Conservation (phyloP, 2,797 vertebrate genomes). For the Sebastes taczanowskii region DNA sequence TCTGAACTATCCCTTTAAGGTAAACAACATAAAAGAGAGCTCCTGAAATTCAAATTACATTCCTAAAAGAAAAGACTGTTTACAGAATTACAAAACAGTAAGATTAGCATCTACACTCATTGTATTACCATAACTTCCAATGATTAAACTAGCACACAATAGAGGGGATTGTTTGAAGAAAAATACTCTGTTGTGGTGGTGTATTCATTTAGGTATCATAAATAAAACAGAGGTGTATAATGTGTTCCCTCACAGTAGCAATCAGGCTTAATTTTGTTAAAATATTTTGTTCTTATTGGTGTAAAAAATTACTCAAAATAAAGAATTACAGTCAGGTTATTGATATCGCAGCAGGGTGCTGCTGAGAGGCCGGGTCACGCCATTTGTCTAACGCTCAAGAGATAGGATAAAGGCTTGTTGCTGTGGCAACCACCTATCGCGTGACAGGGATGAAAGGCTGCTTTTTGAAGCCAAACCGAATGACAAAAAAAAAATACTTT, state of each 20-base stretch:
- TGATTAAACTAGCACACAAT: background rate
- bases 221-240: background rate
- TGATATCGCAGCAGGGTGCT: conserved; percentile 18
- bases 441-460: conserved; percentile 28
- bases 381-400: conserved; percentile 34
- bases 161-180: background rate
- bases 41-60: background rate
- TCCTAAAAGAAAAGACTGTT: background rate
- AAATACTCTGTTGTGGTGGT: background rate
- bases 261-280: background rate
- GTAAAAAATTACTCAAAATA: conserved; percentile 27
- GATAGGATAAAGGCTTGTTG: conserved; percentile 46
- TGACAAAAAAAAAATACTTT: background rate
- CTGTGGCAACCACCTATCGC: conserved; percentile 55
- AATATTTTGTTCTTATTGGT: background rate
- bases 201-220: background rate
- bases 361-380: conserved; percentile 13
- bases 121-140: background rate
- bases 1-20: background rate
- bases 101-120: background rate
- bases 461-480: conserved; percentile 19
- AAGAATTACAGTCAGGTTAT: conserved; percentile 15
- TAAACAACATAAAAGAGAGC: background rate
- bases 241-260: background rate
- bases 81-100: background rate